A percentile compares a stretch with the other conserved stretches of the same genome.
These are phyloP conservation scores for Atta cephalotes DNA, from an alignment of 1,140 invertebrate genomes.

Conservation along the genomic window DNA sequence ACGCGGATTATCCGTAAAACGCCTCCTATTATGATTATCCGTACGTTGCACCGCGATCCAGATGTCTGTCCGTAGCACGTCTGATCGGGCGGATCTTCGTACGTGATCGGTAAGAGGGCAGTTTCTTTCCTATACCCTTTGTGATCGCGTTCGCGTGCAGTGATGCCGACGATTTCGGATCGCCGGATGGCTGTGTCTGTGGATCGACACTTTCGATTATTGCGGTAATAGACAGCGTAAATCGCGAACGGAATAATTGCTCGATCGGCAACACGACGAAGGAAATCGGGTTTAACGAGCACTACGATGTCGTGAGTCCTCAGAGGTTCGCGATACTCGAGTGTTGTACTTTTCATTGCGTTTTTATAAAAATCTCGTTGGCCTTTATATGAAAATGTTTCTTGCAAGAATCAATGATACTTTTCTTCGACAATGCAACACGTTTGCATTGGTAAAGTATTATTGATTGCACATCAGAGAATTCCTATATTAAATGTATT, in stretches of 20 bases:
- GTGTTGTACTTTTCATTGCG: background rate
- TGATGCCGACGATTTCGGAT: slow-evolving; percentile 58
- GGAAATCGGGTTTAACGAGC: background rate
- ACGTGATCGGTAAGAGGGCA: slow-evolving; percentile 74
- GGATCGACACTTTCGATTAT: slow-evolving; percentile 53
- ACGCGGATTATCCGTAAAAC: slow-evolving; percentile 75
- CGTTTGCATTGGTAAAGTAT: background rate
- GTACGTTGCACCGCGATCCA: slow-evolving; percentile 74
- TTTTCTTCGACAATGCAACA: background rate
- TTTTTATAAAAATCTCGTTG: background rate
- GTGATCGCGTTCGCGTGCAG: slow-evolving; percentile 58
- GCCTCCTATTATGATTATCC: slow-evolving; percentile 76
- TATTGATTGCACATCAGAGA: background rate
- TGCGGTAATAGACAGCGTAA: slow-evolving; percentile 7
- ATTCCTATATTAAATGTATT: background rate
- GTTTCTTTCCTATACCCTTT: slow-evolving; percentile 54
- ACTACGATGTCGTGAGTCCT: background rate
- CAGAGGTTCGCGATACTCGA: background rate
- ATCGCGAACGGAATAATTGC: slow-evolving; percentile 14
- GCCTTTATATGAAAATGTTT: background rate
- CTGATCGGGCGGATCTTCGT: slow-evolving; percentile 67
- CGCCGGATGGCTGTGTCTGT: background rate
- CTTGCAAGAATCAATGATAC: background rate
- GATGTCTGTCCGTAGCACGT: slow-evolving; percentile 75
- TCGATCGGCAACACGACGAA: background rate